These are phyloP conservation scores for Spizaetus ornatus DNA, from an alignment of 2,113 vertebrate genomes.

Conservation along the genomic window DNA sequence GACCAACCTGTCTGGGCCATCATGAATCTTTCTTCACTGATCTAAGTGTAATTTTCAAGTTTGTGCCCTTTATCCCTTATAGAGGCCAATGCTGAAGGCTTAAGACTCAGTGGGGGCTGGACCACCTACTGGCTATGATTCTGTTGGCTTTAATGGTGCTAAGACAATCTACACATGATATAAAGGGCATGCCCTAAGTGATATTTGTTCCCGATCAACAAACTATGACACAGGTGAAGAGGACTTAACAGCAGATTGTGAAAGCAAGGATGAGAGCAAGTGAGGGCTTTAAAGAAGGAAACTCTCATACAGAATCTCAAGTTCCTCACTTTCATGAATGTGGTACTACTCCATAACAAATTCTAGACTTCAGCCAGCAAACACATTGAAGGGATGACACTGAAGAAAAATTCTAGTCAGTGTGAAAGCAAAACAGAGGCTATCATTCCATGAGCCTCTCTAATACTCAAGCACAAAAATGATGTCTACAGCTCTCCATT, in stretches of 20 bases:
- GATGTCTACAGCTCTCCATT: neutral
- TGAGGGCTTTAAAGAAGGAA: neutral
- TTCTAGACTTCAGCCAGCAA: neutral
- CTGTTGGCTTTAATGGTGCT: neutral
- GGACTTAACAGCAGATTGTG: neutral
- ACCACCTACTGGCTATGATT: neutral
- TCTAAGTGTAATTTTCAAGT: neutral
- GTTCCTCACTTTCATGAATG: neutral
- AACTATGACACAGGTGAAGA: neutral
- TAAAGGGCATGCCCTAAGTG: neutral
- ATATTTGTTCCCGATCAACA: fast-evolving
- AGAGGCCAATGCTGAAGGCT: neutral
- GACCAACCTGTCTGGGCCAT: neutral
- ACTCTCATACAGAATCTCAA: neutral
- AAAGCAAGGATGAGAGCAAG: neutral
- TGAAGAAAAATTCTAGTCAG: neutral
- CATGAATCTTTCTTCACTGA: neutral
- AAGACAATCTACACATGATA: no score
- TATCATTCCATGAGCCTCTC: neutral
- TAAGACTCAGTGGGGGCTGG: neutral
- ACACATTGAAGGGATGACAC: neutral
- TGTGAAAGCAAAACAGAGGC: neutral
- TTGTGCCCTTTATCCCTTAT: neutral
- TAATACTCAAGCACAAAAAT: neutral
- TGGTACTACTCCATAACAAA: fast-evolving